A percentile compares a stretch with the other conserved stretches of the same genome.
Conservation (phyloP, 1,140 invertebrate species). For the Bombus fervidus region DNA sequence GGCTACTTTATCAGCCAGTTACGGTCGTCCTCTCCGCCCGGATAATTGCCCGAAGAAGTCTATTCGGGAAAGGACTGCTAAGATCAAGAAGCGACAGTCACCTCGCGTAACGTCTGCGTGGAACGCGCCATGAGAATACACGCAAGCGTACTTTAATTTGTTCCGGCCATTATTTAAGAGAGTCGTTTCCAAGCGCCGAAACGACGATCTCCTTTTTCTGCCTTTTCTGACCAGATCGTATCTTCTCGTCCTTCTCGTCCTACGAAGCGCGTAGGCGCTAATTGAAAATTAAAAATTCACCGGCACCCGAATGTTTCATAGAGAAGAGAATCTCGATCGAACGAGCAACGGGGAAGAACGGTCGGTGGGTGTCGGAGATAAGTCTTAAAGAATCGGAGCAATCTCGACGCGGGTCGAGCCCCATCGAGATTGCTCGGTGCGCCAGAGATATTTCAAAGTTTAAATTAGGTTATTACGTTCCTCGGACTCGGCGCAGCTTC, state of each 20-base stretch:
- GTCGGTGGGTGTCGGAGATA: neutral
- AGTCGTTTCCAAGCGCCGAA: too few relatives aligned
- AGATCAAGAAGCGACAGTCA: neutral
- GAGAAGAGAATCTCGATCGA: neutral
- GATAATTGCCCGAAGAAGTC: neutral
- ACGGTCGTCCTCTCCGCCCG: neutral
- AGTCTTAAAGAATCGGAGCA: neutral
- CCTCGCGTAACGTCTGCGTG: too few relatives aligned
- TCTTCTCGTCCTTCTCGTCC: too few relatives aligned
- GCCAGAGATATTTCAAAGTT: neutral
- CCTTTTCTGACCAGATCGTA: too few relatives aligned
- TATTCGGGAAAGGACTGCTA: neutral
- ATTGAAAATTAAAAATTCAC: constrained; percentile 35
- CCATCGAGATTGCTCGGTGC: neutral
- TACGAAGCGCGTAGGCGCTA: neutral
- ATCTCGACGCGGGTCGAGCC: neutral
- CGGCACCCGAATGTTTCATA: neutral
- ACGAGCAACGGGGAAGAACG: neutral
- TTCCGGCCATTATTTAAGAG: too few relatives aligned
- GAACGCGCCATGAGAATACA: neutral
- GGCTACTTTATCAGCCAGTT: neutral
- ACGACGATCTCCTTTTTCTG: too few relatives aligned
- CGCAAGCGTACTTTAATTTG: too few relatives aligned
- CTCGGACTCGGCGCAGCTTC: neutral
- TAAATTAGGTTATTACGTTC: constrained; percentile 18